A percentile compares a stretch with the other conserved stretches of the same genome.
phyloP scores from a whole-genome alignment of 1,140 invertebrate species.

The Sycophaga agraensis region DNA sequence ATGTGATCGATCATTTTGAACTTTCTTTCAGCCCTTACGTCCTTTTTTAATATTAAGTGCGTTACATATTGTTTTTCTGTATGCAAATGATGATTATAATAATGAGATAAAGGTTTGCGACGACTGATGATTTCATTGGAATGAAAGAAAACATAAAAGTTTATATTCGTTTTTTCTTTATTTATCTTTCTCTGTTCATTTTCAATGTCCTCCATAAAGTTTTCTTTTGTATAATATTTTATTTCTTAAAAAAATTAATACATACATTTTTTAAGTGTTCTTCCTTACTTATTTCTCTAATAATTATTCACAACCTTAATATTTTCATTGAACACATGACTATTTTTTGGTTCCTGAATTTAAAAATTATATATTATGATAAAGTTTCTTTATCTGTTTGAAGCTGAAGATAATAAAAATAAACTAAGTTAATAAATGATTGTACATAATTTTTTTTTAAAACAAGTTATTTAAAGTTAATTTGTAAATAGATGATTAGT shows the following conservation, averaged over 20 bases:
- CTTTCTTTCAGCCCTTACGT: background rate
- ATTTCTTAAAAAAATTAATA: slow-evolving; percentile 13
- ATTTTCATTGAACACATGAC: background rate
- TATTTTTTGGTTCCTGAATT: slow-evolving; percentile 7
- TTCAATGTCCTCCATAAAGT: slow-evolving; percentile 13
- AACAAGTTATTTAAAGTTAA: too few species aligned
- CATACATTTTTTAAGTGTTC: background rate
- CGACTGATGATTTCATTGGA: slow-evolving; percentile 3
- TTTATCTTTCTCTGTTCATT: slow-evolving; percentile 15
- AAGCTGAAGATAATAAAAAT: too few species aligned
- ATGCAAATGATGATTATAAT: slow-evolving; percentile 17
- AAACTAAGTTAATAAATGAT: too few species aligned
- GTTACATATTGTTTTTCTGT: slow-evolving; percentile 4
- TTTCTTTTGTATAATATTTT: slow-evolving; percentile 22
- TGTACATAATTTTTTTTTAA: too few species aligned
- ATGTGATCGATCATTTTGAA: background rate
- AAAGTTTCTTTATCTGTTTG: too few species aligned
- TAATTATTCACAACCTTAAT: background rate
- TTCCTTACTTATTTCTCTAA: background rate
- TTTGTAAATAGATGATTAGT: too few species aligned
- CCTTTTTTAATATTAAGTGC: slow-evolving; percentile 9
- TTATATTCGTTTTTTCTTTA: slow-evolving; percentile 11
- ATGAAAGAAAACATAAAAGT: background rate
- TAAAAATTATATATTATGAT: too few species aligned
- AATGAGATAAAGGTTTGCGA: slow-evolving; percentile 6